Evolutionary conservation across 2,888 invertebrate genomes (phyloP), one percentile per base, ranked within the genome.

Genomic region (Shargacucullia verbasci): DNA sequence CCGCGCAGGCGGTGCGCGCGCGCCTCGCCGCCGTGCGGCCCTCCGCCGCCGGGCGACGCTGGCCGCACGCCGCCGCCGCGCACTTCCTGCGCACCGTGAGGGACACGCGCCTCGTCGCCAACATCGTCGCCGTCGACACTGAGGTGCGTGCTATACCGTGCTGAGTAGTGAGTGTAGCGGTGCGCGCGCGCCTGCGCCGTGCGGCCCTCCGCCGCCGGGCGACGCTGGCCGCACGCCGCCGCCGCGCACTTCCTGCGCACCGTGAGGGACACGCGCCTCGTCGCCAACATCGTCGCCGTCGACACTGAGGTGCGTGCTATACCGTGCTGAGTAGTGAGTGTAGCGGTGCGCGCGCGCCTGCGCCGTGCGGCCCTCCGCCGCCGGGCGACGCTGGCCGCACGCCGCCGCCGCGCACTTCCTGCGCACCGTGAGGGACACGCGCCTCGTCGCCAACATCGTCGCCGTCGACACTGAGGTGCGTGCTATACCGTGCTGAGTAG

Each of bases 1-100:
- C 94, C 35, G 91, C 90, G 80, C 95, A 95, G 88, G 95, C 94
- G 0, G 65, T 91, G 64, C 89, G 95, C 59, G 94, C 92, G 61
- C 88, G 95, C 0, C 88, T 95, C 14, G 91, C 93, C 3, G 91
- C 82, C 64, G 86, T 89, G 73, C 87, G 88, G 25, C 95, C 95
- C 0, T 60, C 83, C 35, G 83, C 82, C 29, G 82, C 78, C 59
- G 88, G 83, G 27, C 84, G 86, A 8, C 91, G 90, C 80, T 95
- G 95, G 95, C 86, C 90, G 67, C 86, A 76, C 71, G 82, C 90
- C 69, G 86, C 94, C 60, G 77, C 88, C 66, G 72, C 83, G 45
- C 77, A 80, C 74, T 90, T 95, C 80, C 88, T 94, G 63, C 53
- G 60, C 14, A 78, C 85, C 37, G 89, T 95, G 61, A 76, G 72